Conservation (phyloP, 2,797 vertebrate genomes). For the Lepilemur ruficaudatus region DNA sequence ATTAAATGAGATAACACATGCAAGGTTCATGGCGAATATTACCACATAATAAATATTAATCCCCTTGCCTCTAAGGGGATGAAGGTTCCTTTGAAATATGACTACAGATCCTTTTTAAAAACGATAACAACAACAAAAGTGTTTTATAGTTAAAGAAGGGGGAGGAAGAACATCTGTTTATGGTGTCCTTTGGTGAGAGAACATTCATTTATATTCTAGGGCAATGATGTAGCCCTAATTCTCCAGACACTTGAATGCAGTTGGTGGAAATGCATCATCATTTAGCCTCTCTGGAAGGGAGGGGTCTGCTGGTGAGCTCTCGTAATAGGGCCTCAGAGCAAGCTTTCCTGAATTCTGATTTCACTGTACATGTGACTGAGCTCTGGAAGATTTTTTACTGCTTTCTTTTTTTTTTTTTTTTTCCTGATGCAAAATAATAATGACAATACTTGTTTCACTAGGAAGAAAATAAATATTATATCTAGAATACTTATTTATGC, state of each 20-base stretch:
- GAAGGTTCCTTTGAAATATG: slow-evolving; percentile 42
- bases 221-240: neutral
- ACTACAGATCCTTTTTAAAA: slow-evolving; percentile 30
- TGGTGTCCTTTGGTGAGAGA: slow-evolving; percentile 45
- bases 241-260: neutral
- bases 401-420: neutral
- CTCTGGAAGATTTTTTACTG: neutral
- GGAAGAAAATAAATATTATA: slow-evolving; percentile 17
- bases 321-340: neutral
- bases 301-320: neutral
- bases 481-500: neutral
- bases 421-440: neutral
- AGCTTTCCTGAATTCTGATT: slow-evolving; percentile 26
- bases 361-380: neutral
- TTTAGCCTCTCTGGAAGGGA: slow-evolving; percentile 24
- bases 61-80: neutral
- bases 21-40: slow-evolving; percentile 4
- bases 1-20: slow-evolving; percentile 23
- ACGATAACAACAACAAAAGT: slow-evolving; percentile 22
- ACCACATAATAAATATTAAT: slow-evolving; percentile 44
- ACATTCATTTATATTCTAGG: slow-evolving; percentile 57
- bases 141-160: slow-evolving; percentile 58
- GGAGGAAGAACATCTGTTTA: slow-evolving; percentile 59
- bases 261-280: neutral
- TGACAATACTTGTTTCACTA: neutral